Evolutionary conservation across 2,888 invertebrate genomes (phyloP), one percentile per base, ranked within the genome.

Genomic region (Tanytarsus gracilentus): DNA sequence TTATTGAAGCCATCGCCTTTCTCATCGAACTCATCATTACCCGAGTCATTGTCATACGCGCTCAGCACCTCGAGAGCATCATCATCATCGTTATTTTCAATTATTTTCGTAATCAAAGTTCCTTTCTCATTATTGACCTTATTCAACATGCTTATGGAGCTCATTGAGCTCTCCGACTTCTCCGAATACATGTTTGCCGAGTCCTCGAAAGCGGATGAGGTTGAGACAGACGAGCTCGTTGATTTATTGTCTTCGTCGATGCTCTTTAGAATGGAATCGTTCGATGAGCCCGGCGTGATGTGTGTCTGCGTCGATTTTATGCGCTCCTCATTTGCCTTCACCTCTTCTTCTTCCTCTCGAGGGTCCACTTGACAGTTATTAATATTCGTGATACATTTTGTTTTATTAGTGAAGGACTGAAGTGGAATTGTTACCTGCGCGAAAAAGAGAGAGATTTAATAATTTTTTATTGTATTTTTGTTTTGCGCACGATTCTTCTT

Each of bases 181-280:
- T 48, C 58, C 21, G 58, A 58, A 44, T 48, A 58, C 30, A 58
- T 27, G 21, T 58, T 58, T 5, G 48, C 27, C 6, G 58, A 58
- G 23, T 58, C 58, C 26, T 58, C 58, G 18, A 58, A 58, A 4
- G 58, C 58, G 4, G 58, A 58, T 16, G 58, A 58, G n/a, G 58
- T 40, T 67, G 73, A 58, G n/a, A 58, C 58, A 7, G 58, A 40
- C 26, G 58, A 58, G 18, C 58, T 61, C 27, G 64, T 72, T 68
- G 65, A 74, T 72, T 74, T 74, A 67, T 73, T 74, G 68, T 74
- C 74, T 70, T 74, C 74, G 70, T 74, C 73, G 66, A 70, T 71
- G 66, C 72, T 72, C 65, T 72, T 70, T 64, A 74, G 64, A 65
- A 74, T 72, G 56, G 74, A 74, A 66, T 74, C 74, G 64, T 74